These are phyloP conservation scores for Rutilus rutilus DNA, from an alignment of 2,113 vertebrate genomes.

Conservation along the genomic window DNA sequence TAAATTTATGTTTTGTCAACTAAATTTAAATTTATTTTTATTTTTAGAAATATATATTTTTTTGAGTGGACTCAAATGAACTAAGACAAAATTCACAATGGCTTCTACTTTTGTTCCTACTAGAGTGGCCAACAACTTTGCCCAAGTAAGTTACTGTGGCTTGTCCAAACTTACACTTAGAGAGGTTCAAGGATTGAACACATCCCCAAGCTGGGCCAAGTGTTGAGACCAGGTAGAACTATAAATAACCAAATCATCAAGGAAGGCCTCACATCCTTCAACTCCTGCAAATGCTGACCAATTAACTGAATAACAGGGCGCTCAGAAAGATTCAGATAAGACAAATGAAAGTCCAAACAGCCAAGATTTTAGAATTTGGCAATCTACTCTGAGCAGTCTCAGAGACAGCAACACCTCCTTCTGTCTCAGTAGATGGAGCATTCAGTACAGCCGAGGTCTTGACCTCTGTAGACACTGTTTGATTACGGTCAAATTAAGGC, in stretches of 20 bases:
- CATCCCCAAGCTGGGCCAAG: background rate
- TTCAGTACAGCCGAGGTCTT: background rate
- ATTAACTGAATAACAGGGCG: background rate
- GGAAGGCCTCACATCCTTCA: too few species aligned
- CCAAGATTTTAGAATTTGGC: background rate
- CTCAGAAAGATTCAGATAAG: background rate
- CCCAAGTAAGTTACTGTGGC: too few species aligned
- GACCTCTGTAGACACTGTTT: background rate
- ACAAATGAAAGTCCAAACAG: background rate
- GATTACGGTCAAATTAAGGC: background rate
- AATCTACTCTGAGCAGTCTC: background rate
- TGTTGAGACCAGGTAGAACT: background rate
- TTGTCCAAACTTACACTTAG: background rate
- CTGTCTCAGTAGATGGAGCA: background rate
- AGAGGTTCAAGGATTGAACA: background rate
- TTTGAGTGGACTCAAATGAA: too few species aligned
- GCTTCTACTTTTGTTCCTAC: background rate
- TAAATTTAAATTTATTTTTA: too few species aligned
- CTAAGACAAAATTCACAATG: too few species aligned
- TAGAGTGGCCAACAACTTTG: too few species aligned
- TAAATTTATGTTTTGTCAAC: too few species aligned
- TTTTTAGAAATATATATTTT: too few species aligned
- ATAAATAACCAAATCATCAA: background rate
- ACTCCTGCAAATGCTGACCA: background rate
- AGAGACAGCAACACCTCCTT: too few species aligned